Conservation (phyloP, 2,113 vertebrate genomes). For the Odontophorus gujanensis region DNA sequence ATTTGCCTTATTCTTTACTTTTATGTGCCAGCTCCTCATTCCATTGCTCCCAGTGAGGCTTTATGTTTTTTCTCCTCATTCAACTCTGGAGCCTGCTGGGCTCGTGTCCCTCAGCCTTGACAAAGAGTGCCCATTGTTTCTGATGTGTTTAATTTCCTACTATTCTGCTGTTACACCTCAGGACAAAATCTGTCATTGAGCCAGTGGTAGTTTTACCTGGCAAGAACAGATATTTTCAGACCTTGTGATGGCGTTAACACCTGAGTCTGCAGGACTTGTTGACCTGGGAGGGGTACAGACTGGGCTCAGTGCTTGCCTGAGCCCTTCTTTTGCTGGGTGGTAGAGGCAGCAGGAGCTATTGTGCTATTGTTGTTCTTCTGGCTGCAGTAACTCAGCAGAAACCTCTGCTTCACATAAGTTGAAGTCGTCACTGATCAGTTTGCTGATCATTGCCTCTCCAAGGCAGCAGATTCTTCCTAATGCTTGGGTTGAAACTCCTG, state of each 20-base stretch:
- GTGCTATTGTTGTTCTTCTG: not conserved
- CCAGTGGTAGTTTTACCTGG: not conserved
- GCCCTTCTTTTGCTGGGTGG: not conserved
- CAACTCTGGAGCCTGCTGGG: not conserved
- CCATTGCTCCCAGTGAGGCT: not conserved
- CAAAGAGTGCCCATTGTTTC: not conserved
- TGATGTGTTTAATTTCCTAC: not conserved
- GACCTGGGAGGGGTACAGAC: not conserved
- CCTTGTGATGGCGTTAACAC: not conserved
- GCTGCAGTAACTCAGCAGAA: not conserved
- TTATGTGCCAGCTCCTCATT: not conserved
- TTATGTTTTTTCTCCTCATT: not conserved
- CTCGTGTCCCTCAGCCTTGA: not conserved
- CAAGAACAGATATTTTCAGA: not conserved
- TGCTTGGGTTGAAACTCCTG: not conserved
- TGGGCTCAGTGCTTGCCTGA: accelerated
- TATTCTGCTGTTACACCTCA: not conserved
- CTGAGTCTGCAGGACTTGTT: not conserved
- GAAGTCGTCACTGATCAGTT: not conserved
- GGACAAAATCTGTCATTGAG: not conserved
- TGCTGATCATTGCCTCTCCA: not conserved
- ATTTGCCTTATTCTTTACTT: not conserved
- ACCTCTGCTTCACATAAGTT: accelerated
- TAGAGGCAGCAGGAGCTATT: not conserved
- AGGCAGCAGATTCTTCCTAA: not conserved